These are phyloP conservation scores for Emmelina monodactyla DNA, from an alignment of 2,888 invertebrate species.

Conservation along the genomic window DNA sequence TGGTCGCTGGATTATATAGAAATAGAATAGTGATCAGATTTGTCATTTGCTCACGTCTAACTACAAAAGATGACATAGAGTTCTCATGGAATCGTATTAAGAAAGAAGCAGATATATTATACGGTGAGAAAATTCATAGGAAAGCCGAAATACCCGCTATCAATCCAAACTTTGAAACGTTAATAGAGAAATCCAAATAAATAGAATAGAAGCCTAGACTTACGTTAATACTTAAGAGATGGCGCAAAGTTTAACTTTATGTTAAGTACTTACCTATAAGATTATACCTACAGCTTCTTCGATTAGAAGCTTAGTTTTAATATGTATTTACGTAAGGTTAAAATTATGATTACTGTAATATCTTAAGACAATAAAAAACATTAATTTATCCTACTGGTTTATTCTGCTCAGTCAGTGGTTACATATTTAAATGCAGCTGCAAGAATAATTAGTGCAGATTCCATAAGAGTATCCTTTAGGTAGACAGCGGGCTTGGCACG, in stretches of 20 bases:
- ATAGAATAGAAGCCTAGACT: not conserved
- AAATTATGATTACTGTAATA: too few species aligned
- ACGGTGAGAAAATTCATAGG: constrained; percentile 25
- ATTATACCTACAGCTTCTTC: too few species aligned
- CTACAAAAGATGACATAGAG: constrained; percentile 74
- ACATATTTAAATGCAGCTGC: constrained; percentile 38
- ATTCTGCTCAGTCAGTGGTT: too few species aligned
- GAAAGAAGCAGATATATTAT: constrained; percentile 54
- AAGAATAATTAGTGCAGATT: constrained; percentile 37
- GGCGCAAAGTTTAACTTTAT: too few species aligned
- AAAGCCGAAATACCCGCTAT: constrained; percentile 38
- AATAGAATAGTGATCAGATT: constrained; percentile 79
- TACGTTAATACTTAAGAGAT: too few species aligned
- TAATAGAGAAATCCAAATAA: constrained; percentile 49
- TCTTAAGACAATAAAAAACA: too few species aligned
- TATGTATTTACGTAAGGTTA: too few species aligned
- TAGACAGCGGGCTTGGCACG: constrained; percentile 42
- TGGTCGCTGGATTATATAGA: constrained; percentile 78
- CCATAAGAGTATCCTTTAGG: constrained; percentile 52
- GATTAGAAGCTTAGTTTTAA: too few species aligned
- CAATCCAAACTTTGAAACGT: not conserved
- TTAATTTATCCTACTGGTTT: too few species aligned
- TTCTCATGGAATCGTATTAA: constrained; percentile 76
- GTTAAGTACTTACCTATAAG: too few species aligned
- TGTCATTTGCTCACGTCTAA: constrained; percentile 79